A percentile compares a stretch with the other conserved stretches of the same genome.
Conservation (phyloP, 2,797 vertebrate genomes). For the Galago senegalensis region DNA sequence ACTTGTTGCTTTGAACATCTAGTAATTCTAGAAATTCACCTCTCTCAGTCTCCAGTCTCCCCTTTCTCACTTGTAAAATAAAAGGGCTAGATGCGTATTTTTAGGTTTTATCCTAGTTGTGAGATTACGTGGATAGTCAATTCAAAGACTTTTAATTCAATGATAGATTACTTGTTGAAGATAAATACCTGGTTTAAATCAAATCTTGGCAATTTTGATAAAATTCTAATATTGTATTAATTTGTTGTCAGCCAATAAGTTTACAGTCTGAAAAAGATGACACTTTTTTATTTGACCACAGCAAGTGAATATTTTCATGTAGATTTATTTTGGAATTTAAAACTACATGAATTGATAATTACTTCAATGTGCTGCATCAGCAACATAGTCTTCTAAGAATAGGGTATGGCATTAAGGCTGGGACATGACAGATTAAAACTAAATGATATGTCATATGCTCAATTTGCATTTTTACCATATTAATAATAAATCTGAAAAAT, state of each 20-base stretch:
- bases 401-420: neutral
- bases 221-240: conserved; percentile 13
- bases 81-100: neutral
- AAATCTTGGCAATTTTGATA: conserved; percentile 8
- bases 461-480: neutral
- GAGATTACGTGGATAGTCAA: neutral
- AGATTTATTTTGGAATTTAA: conserved; percentile 50
- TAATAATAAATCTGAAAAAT: conserved; percentile 29
- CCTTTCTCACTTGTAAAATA: neutral
- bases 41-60: neutral
- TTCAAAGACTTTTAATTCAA: neutral
- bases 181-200: neutral
- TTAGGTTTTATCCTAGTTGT: neutral
- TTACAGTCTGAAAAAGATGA: neutral
- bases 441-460: neutral
- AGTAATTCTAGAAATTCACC: neutral
- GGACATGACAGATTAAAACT: neutral
- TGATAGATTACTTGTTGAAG: neutral
- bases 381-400: neutral
- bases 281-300: neutral
- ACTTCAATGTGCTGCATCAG: neutral
- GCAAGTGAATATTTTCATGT: neutral
- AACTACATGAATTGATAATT: neutral
- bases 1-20: neutral
- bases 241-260: neutral